A percentile compares a stretch with the other conserved stretches of the same genome.
Evolutionary conservation across 2,113 vertebrate genomes (phyloP).

Genomic region (Jacana jacana): DNA sequence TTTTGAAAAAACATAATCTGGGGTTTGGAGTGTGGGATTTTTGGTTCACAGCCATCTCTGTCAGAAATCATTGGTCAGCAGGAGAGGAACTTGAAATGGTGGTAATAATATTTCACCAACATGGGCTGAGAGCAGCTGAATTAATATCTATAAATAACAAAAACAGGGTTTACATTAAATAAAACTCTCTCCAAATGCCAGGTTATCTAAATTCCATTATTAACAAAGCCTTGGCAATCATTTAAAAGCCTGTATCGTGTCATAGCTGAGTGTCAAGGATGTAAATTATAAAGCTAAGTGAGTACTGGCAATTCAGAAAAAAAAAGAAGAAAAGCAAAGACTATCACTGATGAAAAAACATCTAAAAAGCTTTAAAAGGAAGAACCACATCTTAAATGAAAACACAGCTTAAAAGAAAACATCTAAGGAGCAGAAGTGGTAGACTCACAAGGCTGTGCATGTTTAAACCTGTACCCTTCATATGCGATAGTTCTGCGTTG

Average conservation of each 20-base stretch:
- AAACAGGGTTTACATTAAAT: neutral
- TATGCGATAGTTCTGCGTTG: neutral
- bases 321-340: neutral
- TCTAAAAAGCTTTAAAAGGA: neutral
- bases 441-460: neutral
- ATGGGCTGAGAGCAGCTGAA: neutral
- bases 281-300: slow-evolving; percentile 3
- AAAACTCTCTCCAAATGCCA: neutral
- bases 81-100: neutral
- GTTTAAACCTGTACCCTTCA: neutral
- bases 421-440: neutral
- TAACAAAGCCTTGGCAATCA: neutral
- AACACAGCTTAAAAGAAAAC: neutral
- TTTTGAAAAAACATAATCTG: neutral
- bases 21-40: neutral
- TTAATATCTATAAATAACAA: slow-evolving; percentile 14
- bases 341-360: neutral
- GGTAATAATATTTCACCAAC: neutral
- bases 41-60: neutral
- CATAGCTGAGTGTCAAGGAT: neutral
- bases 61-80: neutral
- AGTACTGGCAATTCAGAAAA: neutral
- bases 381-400: neutral
- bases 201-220: slow-evolving; percentile 4
- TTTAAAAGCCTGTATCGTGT: neutral